Evolutionary conservation across 1,140 invertebrate genomes (phyloP), one percentile per base, ranked within the genome.

Genomic region (Carcinoscorpius rotundicauda): DNA sequence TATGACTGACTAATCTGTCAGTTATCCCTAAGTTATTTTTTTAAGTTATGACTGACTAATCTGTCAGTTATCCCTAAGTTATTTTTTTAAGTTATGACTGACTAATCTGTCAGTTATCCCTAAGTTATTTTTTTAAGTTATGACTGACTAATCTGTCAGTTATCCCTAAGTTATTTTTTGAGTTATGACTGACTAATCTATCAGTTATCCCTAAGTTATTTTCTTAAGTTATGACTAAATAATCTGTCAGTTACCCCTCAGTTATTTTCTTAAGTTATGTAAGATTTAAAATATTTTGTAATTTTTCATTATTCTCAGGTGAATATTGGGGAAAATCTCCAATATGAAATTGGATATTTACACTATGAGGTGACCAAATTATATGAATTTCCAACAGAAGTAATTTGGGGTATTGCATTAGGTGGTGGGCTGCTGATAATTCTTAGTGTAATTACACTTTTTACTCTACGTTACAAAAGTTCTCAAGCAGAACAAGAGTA

Each of bases 401-500:
- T 73, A 61, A 76, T 78, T n/a, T 73, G 73, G n/a, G 68, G 66
- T 6, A 69, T 71, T 6, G 65, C 70, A 6, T 58, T 71, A 5
- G 67, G 64, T 49, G 71, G 70, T 6, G 52, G 65, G 6, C 50
- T 68, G 5, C 61, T 71, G 6, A 68, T 71, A 8, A 58, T 68
- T 6, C 60, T 96, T 52, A 87, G 93, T 72, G 83, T 92, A 68
- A 82, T 93, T 63, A 86, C 96, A 29, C 80, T 97, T 58, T 83
- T 93, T 49, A 85, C 94, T 70, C 95, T 93, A 73, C 80, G 92
- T 67, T 81, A 93, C 60, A 92, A 95, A 78, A 95, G 89, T 60
- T 95, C 92, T 3, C 91, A 96, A 78, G 93, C 93, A 0, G 93
- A 97, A 77, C 79, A 94, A 56, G 93, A 97, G 75, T 97, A 97